Evolutionary conservation across 2,888 invertebrate species (phyloP).

Genomic region (Homarus gammarus): DNA sequence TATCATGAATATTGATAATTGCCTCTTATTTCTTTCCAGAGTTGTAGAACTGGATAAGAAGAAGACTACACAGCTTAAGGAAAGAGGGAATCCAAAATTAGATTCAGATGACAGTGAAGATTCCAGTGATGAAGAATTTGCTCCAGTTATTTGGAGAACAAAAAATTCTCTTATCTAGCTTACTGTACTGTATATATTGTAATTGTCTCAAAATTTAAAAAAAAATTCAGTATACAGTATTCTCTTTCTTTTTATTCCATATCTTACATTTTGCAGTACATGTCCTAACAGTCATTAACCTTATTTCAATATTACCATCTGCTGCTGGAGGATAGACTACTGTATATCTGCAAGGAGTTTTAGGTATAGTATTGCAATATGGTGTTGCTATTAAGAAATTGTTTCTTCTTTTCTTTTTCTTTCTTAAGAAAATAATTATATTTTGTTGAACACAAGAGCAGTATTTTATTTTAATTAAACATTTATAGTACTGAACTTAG

Average conservation of each 20-base stretch:
- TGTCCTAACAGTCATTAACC: not conserved
- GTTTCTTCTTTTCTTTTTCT: not conserved
- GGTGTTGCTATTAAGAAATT: too few species aligned
- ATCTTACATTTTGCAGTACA: not conserved
- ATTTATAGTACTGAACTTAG: too few species aligned
- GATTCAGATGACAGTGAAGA: constrained; percentile 53
- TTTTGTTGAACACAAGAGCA: not conserved
- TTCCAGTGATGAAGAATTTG: constrained; percentile 68
- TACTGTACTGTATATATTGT: not conserved
- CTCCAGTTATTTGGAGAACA: constrained; percentile 63
- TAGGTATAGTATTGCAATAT: too few species aligned
- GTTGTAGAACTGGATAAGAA: constrained; percentile 58
- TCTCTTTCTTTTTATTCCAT: not conserved
- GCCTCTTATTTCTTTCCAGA: not conserved
- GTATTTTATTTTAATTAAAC: too few species aligned
- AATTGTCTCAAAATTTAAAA: not conserved
- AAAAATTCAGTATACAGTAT: not conserved
- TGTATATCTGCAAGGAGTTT: not conserved
- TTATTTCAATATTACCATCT: not conserved
- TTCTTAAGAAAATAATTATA: not conserved
- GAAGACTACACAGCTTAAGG: constrained; percentile 54
- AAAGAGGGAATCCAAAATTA: constrained; percentile 24
- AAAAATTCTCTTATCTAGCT: constrained; percentile 66
- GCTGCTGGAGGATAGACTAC: not conserved
- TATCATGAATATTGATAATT: too few species aligned